These are phyloP conservation scores for Idris sp. DNA, from an alignment of 1,140 invertebrate species.

Conservation along the genomic window DNA sequence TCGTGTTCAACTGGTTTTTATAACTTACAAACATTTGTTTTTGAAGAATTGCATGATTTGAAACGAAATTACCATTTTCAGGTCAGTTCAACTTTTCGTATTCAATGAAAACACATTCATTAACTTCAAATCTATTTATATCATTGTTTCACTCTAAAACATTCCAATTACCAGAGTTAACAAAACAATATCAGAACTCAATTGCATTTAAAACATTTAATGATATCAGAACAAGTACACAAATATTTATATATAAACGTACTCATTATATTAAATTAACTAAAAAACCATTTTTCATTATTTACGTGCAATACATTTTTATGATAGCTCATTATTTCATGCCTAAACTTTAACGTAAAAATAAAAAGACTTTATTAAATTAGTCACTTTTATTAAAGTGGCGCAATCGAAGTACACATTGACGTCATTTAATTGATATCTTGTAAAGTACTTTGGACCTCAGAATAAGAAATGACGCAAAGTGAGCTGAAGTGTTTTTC, in stretches of 20 bases:
- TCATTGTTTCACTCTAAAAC: conserved; percentile 13
- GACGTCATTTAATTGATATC: conserved; percentile 59
- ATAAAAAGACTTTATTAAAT: conserved; percentile 35
- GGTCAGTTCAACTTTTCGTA: conserved; percentile 25
- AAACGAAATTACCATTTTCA: conserved; percentile 28
- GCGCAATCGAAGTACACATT: conserved; percentile 43
- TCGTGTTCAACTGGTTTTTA: no score
- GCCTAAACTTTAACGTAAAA: conserved; percentile 8
- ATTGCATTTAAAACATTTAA: conserved; percentile 25
- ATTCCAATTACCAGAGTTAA: conserved; percentile 15
- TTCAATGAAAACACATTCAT: conserved; percentile 22
- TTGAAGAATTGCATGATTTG: background rate
- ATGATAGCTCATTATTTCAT: conserved; percentile 10
- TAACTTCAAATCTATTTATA: conserved; percentile 30
- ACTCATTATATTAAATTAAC: no score
- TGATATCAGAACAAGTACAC: no score
- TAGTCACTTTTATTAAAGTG: conserved; percentile 49
- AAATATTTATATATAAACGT: no score
- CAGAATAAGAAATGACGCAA: conserved; percentile 32
- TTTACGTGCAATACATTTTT: background rate
- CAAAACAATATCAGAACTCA: conserved; percentile 28
- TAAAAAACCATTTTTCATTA: no score
- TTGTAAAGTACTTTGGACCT: conserved; percentile 45
- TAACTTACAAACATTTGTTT: conserved; percentile 4
- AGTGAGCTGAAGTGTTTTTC: conserved; percentile 42